These are phyloP conservation scores for Melanocharis versteri DNA, from an alignment of 2,113 vertebrate genomes.

Conservation along the genomic window DNA sequence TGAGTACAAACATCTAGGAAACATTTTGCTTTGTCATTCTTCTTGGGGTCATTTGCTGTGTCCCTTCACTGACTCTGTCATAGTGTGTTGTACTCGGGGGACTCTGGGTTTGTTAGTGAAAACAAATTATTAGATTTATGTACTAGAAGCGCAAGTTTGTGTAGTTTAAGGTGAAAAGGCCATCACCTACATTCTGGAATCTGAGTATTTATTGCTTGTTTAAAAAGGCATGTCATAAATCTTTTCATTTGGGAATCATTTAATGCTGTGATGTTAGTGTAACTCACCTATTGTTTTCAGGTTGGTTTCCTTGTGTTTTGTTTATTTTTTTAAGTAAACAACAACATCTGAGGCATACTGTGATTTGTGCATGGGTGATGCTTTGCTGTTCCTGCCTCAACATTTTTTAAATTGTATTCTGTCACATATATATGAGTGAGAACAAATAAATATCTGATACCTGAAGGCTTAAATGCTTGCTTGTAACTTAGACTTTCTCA, in stretches of 20 bases:
- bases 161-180: constrained; percentile 3
- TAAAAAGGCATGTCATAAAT: neutral
- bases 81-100: neutral
- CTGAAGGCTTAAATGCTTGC: neutral
- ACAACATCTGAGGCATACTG: neutral
- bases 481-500: neutral
- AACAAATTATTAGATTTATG: neutral
- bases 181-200: neutral
- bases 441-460: neutral
- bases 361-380: neutral
- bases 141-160: neutral
- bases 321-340: neutral
- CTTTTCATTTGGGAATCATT: neutral
- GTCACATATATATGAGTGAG: neutral
- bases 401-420: neutral
- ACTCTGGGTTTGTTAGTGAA: neutral
- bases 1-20: neutral
- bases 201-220: constrained; percentile 7
- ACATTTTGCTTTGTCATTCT: neutral
- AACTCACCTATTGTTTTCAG: neutral
- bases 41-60: neutral
- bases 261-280: neutral
- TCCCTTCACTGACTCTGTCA: neutral
- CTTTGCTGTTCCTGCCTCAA: neutral
- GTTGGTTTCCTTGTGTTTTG: neutral